Evolutionary conservation across 2,888 invertebrate species (phyloP), one percentile per base, ranked within the genome.

Genomic region (Pristionchus entomophagus): DNA sequence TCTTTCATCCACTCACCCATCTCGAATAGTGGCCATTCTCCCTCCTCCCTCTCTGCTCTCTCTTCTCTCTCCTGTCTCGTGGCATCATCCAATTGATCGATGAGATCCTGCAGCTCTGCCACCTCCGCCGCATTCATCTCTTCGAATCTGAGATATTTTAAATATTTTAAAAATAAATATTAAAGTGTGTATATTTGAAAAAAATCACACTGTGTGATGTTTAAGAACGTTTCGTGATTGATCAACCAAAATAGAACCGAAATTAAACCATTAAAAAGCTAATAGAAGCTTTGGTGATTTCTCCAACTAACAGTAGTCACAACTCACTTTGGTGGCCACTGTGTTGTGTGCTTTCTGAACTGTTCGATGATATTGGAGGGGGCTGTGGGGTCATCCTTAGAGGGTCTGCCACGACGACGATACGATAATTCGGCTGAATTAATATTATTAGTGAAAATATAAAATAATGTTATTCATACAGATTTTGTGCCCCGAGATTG

Each of bases 321-420:
- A 26, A 41, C 73, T 73, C n/a, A 73, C 73, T 73, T 73, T 41
- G 73, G 73, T 19, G 73, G 73, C 73, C 73, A 73, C 26, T 73
- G 73, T 10, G 73, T 73, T n/a, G 38, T 19, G 26, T 41, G 41
- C 73, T 26, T 73, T 6, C n/a, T 41, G 73, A 73, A 73, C 73
- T 45, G 45, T 5, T 73, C 41, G 41, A 73, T 38, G 73, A 73
- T 73, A 41, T 78, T 78, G 32, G 78, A 78, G 51, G 78, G 78
- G 10, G 78, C 78, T 4, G 78, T 78, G 19, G 51, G 49, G 51
- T 78, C 78, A 35, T 78, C 78, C 51, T 78, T 78, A 17, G 51
- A 8, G 12, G 78, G 78, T 5, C 78, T 49, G 17, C 78, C 78
- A 22, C 78, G 78, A 45, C 73, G 73, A 73, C 73, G 73, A n/a